Evolutionary conservation across 2,113 vertebrate species (phyloP).

Genomic region (Microtus oregoni): DNA sequence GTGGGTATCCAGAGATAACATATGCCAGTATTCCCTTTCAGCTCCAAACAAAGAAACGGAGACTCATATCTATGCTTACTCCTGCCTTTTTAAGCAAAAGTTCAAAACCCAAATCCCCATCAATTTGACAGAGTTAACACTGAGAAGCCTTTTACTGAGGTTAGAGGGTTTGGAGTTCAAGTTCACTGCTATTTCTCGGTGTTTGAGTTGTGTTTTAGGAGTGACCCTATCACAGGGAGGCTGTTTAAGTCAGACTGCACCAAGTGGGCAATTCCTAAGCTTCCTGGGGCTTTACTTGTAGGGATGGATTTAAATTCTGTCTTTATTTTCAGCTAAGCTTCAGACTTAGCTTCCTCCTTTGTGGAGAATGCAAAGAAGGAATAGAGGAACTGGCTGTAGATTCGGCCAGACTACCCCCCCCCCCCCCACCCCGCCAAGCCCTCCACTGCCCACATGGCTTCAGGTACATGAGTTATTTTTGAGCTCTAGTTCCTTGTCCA

Average conservation of each 20-base stretch:
- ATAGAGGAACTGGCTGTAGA: background rate
- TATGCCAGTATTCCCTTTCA: background rate
- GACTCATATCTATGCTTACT: background rate
- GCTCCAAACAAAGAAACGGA: background rate
- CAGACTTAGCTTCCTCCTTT: background rate
- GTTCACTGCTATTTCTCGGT: background rate
- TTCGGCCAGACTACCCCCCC: background rate
- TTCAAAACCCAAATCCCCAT: background rate
- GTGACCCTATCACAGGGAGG: background rate
- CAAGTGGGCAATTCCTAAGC: background rate
- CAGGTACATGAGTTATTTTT: background rate
- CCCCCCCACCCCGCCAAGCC: rapidly evolving
- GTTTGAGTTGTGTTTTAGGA: background rate
- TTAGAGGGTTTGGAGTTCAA: background rate
- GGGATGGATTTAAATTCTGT: background rate
- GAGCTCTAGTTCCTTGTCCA: background rate
- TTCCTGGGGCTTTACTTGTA: background rate
- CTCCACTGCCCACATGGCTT: background rate
- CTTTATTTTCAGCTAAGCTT: background rate
- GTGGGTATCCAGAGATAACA: background rate
- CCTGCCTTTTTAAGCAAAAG: background rate
- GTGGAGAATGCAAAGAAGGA: background rate
- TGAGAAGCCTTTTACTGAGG: background rate
- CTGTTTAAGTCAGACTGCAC: background rate
- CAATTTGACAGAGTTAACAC: background rate